Conservation (phyloP, 2,113 vertebrate genomes). For the Myiagra hebetior region DNA sequence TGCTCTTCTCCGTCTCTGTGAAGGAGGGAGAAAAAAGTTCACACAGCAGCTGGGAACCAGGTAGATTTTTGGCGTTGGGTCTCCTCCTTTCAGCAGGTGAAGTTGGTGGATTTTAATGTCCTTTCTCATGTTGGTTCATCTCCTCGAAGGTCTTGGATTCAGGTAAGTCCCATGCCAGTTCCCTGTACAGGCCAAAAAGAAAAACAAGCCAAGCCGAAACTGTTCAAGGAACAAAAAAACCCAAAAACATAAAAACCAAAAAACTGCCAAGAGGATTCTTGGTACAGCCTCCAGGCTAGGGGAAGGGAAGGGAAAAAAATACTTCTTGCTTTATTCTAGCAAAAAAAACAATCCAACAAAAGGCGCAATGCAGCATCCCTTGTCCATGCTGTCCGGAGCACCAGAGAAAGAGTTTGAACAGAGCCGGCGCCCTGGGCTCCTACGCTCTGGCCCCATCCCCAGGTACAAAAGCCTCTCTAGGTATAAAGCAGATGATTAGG, state of each 20-base stretch:
- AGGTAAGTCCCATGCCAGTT: fast-evolving
- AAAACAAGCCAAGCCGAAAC: not conserved
- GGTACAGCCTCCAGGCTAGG: not conserved
- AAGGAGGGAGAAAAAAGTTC: not conserved
- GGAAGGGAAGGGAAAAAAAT: not conserved
- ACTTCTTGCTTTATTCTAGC: not conserved
- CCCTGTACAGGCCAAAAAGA: fast-evolving
- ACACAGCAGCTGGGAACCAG: not conserved
- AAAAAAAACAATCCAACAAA: not conserved
- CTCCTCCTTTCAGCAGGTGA: not conserved
- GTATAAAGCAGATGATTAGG: not conserved
- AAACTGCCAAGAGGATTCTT: not conserved
- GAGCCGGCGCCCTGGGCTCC: fast-evolving
- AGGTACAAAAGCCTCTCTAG: not conserved
- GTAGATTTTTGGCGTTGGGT: not conserved
- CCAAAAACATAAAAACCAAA: too few species aligned
- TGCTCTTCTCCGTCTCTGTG: not conserved
- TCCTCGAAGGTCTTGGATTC: not conserved
- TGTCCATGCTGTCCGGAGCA: fast-evolving
- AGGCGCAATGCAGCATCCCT: too few species aligned
- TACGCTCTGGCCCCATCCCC: fast-evolving
- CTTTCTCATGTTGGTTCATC: not conserved
- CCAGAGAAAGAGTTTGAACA: not conserved
- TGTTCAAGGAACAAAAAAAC: not conserved
- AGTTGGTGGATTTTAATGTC: not conserved